Base-by-base conservation (phyloP, 2,113 vertebrate genomes). In the Rana temporaria region DNA sequence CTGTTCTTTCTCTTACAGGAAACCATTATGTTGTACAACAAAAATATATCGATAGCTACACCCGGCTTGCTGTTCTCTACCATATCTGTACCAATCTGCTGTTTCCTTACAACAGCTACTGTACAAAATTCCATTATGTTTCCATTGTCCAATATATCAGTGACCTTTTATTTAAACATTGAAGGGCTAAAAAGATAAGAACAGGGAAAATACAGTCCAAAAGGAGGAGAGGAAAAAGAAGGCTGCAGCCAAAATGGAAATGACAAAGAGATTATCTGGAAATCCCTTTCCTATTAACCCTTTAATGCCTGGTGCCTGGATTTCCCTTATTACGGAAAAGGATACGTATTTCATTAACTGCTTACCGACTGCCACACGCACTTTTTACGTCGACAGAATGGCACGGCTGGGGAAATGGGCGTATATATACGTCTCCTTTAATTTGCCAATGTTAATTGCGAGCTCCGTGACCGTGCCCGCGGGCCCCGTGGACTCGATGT, bases 141-240 rank as follows among this genome's bases (percentile, higher is more conserved):
- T 60, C 72, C 17, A 75, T 75, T 75, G 56, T 75, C 60, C 56
- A 16, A 24, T 59, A 34, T 75, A 62, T 62, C 15, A n/a, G 56
- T 60, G 56, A 60, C 72, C 72, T 75, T 75, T 75, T 62, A 42
- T 75, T 75, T 75, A 75, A 75, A 62, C 30, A 75, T 62, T 60
- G 57, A 17, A 34, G n/a, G 22, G 22, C 30, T 20, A 56, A 62
- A 38, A 75, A 75, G 57, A 75, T 75, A 62, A 75, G 71, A 75
- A 34, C 7, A 18, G 19, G n/a, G 38, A 62, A 62, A 63, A 60
- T 20, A 20, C 3, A 18, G 56, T 22, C 32, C 34, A 74, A 48
- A 48, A 19, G 30, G 4, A 30, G 55, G 71, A 18, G 30, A 56
- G 20, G 71, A 22, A 59, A 59, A 34, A 20, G 16, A 62, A 75